Evolutionary conservation across 2,888 invertebrate genomes (phyloP), one percentile per base, ranked within the genome.

Genomic region (Stenodema calcarata): DNA sequence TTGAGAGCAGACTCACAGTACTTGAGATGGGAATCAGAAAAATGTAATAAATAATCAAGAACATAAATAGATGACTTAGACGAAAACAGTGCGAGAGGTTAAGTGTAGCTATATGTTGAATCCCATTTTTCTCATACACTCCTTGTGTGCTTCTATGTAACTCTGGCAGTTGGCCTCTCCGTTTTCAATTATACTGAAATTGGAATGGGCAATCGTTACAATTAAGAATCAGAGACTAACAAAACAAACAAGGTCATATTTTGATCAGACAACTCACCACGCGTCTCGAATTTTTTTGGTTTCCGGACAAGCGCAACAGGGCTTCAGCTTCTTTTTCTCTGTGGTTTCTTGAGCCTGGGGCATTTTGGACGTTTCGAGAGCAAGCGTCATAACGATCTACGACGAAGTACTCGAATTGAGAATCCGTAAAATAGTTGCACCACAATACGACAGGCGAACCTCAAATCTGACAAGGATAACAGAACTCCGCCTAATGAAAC

Each of bases 291-390:
- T 95, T 92, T 94, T 94, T 91, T 97, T 98, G 0, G 98, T 99
- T 92, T 99, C 98, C 0, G 98, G 98, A 91, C 99, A 99, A 3
- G 98, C 98, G 93, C 99, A 99, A 90, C 99, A 99, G 3, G 98
- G 96, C 91, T 98, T 99, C 88, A 97, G 92, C 91, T 97, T 97
- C 76, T 95, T 95, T 91, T 88, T 86, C 27, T 85, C 88, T 6
- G 35, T 44, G 9, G 84, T 41, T 14, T 86, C 86, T 88, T n/a
- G 76, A 50, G 76, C 41, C 73, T 84, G 83, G 16, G 86, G 82
- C 47, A 84, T 85, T 75, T 86, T 83, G 16, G 86, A 35, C 44
- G 76, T 75, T 50, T 87, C 87, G 4, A 86, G n/a, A 9, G 87
- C 87, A 1, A 87, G 27, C 0, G 87, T n/a, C 87, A 82, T 87